phyloP scores from a whole-genome alignment of 37 sponge, comb jelly and placozoan genomes.

The Eunapius fragilis region DNA sequence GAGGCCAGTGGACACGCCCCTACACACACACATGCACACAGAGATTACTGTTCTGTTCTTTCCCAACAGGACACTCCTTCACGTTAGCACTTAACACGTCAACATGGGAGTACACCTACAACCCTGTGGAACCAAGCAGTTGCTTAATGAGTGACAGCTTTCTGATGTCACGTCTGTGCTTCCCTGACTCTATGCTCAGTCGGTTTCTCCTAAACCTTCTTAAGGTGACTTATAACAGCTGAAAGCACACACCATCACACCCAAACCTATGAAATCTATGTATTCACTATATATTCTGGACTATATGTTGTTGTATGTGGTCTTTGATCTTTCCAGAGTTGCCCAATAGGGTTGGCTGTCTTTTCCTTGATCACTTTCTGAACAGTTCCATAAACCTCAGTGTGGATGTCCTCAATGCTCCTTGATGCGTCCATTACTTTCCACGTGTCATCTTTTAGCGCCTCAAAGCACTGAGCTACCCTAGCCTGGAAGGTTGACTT shows the following conservation, averaged over 20 bases:
- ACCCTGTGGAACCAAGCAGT: slow-evolving; percentile 14
- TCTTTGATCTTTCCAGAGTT: slow-evolving; percentile 49
- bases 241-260: neutral
- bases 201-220: slow-evolving; percentile 50
- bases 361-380: slow-evolving; percentile 15
- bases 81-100: slow-evolving; percentile 8
- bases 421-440: slow-evolving; percentile 59
- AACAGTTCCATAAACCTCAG: slow-evolving; percentile 28
- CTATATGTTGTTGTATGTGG: neutral
- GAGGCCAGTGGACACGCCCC: slow-evolving; percentile 14
- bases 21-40: neutral
- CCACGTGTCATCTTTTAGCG: slow-evolving; percentile 59
- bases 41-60: neutral
- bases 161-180: slow-evolving; percentile 15
- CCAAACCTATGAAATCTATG: neutral
- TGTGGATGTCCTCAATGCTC: slow-evolving; percentile 57
- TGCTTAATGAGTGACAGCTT: neutral
- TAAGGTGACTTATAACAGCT: neutral
- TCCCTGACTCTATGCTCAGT: slow-evolving; percentile 61
- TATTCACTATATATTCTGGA: neutral
- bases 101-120: slow-evolving; percentile 46
- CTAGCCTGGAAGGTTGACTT: slow-evolving; percentile 59
- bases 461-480: slow-evolving; percentile 52
- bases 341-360: slow-evolving; percentile 3
- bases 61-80: slow-evolving; percentile 25